phyloP scores from a whole-genome alignment of 2,888 invertebrate species.

The Lacanobia oleracea region DNA sequence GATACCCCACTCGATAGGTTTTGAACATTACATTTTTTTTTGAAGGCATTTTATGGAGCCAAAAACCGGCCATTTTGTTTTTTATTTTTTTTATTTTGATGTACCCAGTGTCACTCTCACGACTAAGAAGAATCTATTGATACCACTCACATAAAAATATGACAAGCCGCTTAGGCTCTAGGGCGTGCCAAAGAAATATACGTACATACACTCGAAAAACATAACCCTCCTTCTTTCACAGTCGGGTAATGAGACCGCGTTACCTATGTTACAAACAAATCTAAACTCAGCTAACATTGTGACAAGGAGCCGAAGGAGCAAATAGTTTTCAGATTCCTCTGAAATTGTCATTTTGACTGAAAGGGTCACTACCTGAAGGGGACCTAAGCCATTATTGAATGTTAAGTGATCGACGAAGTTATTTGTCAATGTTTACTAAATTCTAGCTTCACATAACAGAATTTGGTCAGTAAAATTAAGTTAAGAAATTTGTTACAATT shows the following conservation, averaged over 20 bases:
- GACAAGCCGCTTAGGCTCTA: no score
- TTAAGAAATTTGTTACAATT: constrained; percentile 20
- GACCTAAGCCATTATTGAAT: constrained; percentile 27
- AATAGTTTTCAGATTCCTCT: constrained; percentile 21
- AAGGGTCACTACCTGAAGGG: constrained; percentile 10
- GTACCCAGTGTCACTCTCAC: no score
- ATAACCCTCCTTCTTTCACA: no score
- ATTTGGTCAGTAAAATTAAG: constrained; percentile 18
- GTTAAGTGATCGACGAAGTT: constrained; percentile 25
- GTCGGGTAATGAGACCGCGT: constrained; percentile 7
- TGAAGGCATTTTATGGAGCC: no score
- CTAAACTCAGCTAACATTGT: constrained; percentile 14
- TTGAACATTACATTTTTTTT: no score
- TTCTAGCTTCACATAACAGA: constrained; percentile 9
- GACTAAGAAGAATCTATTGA: no score
- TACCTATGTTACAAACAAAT: constrained; percentile 14
- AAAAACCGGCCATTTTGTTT: no score
- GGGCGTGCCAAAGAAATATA: no score
- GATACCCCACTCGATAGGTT: no score
- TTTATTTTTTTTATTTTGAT: no score
- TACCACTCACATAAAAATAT: no score
- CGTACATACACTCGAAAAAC: no score
- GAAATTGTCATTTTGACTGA: constrained; percentile 28
- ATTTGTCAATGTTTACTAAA: constrained; percentile 35
- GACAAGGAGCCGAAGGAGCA: constrained; percentile 23